Evolutionary conservation across 2,888 invertebrate genomes (phyloP).

Genomic region (Scelioninae gen. 2): DNA sequence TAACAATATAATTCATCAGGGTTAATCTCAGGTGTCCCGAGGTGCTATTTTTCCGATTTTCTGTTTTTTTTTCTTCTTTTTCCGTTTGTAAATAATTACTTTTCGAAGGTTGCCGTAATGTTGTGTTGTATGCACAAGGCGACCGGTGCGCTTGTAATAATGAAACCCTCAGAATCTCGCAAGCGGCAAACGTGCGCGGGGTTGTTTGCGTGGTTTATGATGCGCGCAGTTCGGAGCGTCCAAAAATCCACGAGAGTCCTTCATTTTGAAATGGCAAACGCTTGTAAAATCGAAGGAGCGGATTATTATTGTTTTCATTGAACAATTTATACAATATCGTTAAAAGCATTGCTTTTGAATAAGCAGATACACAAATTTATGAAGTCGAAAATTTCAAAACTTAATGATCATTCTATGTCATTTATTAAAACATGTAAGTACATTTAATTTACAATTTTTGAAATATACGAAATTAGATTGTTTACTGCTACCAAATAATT

Average conservation of each 20-base stretch:
- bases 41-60: conserved; percentile 20
- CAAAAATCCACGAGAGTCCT: background rate
- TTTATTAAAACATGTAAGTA: no score
- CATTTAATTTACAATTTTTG: no score
- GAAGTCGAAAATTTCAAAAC: no score
- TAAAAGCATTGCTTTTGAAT: no score
- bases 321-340: no score
- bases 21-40: conserved; percentile 25
- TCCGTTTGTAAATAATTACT: conserved; percentile 46
- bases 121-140: conserved; percentile 26
- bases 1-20: conserved; percentile 30
- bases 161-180: conserved; percentile 29
- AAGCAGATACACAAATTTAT: no score
- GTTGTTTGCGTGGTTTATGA: conserved; percentile 44
- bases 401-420: no score
- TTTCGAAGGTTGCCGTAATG: conserved; percentile 26
- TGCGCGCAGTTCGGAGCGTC: conserved; percentile 20
- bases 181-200: conserved; percentile 24
- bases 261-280: conserved; percentile 7
- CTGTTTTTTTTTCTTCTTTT: no score
- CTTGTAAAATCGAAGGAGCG: background rate
- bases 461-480: no score
- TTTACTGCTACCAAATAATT: no score
- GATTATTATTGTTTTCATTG: no score
- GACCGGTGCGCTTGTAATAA: conserved; percentile 42